Percentiles rank a stretch among this genome's conserved stretches.
These are phyloP conservation scores for Papilio dardanus DNA, from an alignment of 1,140 invertebrate genomes.

Conservation along the genomic window DNA sequence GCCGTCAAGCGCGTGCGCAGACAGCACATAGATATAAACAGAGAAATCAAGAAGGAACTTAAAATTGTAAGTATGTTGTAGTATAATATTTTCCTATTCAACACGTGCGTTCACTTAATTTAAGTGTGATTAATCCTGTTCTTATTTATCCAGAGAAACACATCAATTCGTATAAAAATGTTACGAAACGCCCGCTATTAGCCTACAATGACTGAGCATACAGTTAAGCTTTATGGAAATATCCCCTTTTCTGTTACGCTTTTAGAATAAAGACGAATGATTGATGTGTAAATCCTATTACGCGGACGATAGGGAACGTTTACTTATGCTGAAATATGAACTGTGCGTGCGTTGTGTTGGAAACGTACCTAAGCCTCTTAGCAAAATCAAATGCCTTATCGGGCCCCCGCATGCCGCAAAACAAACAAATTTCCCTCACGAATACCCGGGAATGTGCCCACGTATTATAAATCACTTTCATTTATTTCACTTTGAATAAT, in stretches of 20 bases:
- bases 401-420: conserved; percentile 42
- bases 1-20: conserved; percentile 94
- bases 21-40: conserved; percentile 93
- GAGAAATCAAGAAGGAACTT: conserved; percentile 97
- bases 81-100: no score
- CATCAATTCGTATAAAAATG: not conserved
- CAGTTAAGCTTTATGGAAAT: conserved; percentile 28
- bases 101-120: no score
- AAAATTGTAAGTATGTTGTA: conserved; percentile 93
- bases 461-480: conserved; percentile 62
- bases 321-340: conserved; percentile 37
- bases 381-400: conserved; percentile 45
- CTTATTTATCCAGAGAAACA: not conserved
- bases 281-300: conserved; percentile 37
- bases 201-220: conserved; percentile 10
- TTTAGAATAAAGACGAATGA: conserved; percentile 24
- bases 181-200: conserved; percentile 9
- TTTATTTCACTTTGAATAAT: conserved; percentile 56
- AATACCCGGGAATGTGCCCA: conserved; percentile 49
- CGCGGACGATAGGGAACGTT: conserved; percentile 28
- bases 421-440: conserved; percentile 49
- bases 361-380: conserved; percentile 44
- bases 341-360: conserved; percentile 4
- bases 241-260: conserved; percentile 11
- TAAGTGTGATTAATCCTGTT: not conserved